Evolutionary conservation across 2,113 vertebrate species (phyloP).

Genomic region (Isurus oxyrinchus): DNA sequence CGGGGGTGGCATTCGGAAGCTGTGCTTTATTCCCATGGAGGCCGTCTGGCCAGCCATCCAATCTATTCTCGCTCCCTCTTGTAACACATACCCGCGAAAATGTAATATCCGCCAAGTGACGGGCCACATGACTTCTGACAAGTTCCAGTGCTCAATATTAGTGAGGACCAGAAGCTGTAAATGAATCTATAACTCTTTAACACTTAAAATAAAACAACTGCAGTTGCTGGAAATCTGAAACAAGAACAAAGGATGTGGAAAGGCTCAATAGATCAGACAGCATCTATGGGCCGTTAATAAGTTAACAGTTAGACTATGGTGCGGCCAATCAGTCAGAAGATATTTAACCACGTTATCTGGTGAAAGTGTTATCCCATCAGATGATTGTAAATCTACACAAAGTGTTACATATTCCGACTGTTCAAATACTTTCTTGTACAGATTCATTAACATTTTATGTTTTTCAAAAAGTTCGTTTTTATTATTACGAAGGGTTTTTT

Average conservation of each 20-base stretch:
- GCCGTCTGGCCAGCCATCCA: not conserved
- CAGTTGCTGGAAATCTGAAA: not conserved
- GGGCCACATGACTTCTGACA: not conserved
- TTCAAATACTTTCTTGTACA: not conserved
- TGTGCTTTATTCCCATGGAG: slow-evolving; percentile 21
- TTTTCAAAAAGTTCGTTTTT: not conserved
- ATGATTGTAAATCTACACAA: not conserved
- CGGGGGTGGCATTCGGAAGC: slow-evolving; percentile 18
- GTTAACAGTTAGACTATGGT: not conserved
- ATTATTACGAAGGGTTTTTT: not conserved
- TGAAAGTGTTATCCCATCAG: not conserved
- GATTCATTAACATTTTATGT: not conserved
- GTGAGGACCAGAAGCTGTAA: not conserved
- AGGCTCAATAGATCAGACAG: not conserved
- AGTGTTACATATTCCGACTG: not conserved
- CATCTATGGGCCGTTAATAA: not conserved
- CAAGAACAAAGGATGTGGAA: not conserved
- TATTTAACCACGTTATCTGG: not conserved
- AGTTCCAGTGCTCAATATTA: not conserved
- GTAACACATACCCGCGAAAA: not conserved
- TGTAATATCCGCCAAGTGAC: not conserved
- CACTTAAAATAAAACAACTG: not conserved
- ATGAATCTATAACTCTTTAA: not conserved
- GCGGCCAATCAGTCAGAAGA: not conserved
- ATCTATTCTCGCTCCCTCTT: not conserved